Conservation (phyloP, 1,140 invertebrate species). For the Drosophila melanica region DNA sequence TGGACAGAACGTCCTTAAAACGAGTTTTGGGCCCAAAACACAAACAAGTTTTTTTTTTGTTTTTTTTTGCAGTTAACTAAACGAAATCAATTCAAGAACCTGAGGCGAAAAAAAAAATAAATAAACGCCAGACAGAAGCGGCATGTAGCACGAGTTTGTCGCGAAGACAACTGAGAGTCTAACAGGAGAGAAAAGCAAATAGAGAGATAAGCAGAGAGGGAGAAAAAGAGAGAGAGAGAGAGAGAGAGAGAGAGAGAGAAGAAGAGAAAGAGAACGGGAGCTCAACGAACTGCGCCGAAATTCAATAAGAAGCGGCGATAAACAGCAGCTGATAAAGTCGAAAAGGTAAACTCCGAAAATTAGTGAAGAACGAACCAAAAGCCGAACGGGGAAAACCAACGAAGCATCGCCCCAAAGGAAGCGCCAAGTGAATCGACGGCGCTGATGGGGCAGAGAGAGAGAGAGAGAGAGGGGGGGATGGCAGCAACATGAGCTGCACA, state of each 20-base stretch:
- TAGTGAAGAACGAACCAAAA: constrained; percentile 50
- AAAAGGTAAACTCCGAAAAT: constrained; percentile 70
- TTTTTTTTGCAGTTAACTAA: constrained; percentile 47
- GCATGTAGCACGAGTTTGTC: constrained; percentile 61
- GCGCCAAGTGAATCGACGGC: constrained; percentile 7
- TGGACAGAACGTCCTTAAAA: constrained; percentile 68
- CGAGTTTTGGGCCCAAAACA: constrained; percentile 60
- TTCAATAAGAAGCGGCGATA: constrained; percentile 70
- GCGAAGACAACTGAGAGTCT: constrained; percentile 28
- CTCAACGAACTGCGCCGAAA: constrained; percentile 46
- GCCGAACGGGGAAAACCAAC: constrained; percentile 19
- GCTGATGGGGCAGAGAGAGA: background rate
- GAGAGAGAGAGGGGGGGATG: constrained; percentile 13
- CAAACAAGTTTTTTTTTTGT: constrained; percentile 70
- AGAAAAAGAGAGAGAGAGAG: background rate
- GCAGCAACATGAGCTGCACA: background rate
- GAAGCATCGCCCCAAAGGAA: constrained; percentile 9
- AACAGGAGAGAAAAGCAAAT: background rate
- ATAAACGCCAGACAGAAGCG: constrained; percentile 14
- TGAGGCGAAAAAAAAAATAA: constrained; percentile 15
- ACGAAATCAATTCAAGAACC: constrained; percentile 67
- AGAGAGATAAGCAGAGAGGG: background rate
- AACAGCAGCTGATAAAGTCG: constrained; percentile 75
- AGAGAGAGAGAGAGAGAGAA: background rate
- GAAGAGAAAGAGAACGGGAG: constrained; percentile 10